These are phyloP conservation scores for Euleptes europaea DNA, from an alignment of 2,113 vertebrate genomes.

Conservation along the genomic window DNA sequence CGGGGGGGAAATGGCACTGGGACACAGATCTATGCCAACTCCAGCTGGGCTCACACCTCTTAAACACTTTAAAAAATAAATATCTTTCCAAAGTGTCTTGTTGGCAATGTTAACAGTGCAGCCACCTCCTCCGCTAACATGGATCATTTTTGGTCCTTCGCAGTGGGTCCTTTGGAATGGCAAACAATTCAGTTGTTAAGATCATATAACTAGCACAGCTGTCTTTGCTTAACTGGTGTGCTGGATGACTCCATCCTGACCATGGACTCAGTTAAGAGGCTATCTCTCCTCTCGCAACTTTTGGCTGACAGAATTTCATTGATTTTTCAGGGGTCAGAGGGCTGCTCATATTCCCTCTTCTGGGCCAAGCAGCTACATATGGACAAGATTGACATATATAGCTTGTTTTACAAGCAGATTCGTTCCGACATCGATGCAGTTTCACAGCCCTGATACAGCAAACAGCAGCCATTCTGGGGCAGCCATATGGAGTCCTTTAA, in stretches of 20 bases:
- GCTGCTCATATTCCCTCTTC: slow-evolving; percentile 39
- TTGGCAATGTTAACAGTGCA: slow-evolving; percentile 13
- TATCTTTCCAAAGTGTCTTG: slow-evolving; percentile 21
- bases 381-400: slow-evolving; percentile 28
- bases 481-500: neutral
- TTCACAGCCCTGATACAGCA: neutral
- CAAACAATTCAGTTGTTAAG: slow-evolving; percentile 39
- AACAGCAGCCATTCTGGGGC: neutral
- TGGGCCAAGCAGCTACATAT: slow-evolving; percentile 36
- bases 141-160: slow-evolving; percentile 31
- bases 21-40: neutral
- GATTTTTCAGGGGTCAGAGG: slow-evolving; percentile 29
- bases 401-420: slow-evolving; percentile 20
- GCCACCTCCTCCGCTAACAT: slow-evolving; percentile 34
- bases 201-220: slow-evolving; percentile 6
- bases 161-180: slow-evolving; percentile 24
- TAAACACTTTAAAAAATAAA: slow-evolving; percentile 24
- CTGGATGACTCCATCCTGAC: neutral
- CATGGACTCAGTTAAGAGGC: neutral
- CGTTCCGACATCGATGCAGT: neutral
- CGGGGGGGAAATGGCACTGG: neutral
- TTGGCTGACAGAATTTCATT: slow-evolving; percentile 27
- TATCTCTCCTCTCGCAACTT: slow-evolving; percentile 11
- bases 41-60: slow-evolving; percentile 44
- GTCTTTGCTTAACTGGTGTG: slow-evolving; percentile 23